Conservation (phyloP, 1,140 invertebrate species). For the Stratiolaelaps scimitus region DNA sequence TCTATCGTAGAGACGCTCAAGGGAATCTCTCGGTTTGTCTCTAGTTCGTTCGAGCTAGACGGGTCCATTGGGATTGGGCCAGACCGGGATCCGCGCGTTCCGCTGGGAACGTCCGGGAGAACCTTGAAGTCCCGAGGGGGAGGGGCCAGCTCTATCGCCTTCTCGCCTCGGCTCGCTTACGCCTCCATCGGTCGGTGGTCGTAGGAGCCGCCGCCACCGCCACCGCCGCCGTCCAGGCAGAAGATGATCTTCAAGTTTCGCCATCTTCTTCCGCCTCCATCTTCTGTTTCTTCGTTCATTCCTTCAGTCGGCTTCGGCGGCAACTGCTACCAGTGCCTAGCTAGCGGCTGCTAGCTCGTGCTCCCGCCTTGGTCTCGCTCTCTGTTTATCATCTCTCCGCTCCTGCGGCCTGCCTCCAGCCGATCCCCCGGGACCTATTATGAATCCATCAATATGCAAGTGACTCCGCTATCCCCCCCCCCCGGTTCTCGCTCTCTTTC, state of each 20-base stretch:
- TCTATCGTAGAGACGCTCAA: neutral
- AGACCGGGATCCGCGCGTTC: neutral
- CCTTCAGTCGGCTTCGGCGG: too few species aligned
- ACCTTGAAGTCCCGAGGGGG: neutral
- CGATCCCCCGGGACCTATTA: constrained; percentile 9
- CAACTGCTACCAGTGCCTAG: too few species aligned
- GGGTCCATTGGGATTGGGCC: neutral
- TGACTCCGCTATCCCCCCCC: neutral
- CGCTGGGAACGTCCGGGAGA: neutral
- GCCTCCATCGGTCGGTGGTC: neutral
- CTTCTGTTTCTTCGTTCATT: too few species aligned
- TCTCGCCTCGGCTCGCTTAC: neutral
- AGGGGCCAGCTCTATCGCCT: neutral
- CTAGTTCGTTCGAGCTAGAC: neutral
- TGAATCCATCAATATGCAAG: constrained; percentile 27
- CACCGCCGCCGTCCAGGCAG: neutral
- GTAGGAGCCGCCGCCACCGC: neutral
- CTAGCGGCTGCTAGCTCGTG: too few species aligned
- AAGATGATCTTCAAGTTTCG: constrained; percentile 6
- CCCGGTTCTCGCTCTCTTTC: neutral
- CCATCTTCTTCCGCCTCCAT: too few species aligned
- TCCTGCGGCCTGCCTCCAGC: too few species aligned
- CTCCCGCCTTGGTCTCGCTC: too few species aligned
- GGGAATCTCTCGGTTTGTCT: neutral
- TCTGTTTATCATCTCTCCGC: too few species aligned